phyloP scores from a whole-genome alignment of 2,797 vertebrate genomes.

The Leptodactylus fallax region DNA sequence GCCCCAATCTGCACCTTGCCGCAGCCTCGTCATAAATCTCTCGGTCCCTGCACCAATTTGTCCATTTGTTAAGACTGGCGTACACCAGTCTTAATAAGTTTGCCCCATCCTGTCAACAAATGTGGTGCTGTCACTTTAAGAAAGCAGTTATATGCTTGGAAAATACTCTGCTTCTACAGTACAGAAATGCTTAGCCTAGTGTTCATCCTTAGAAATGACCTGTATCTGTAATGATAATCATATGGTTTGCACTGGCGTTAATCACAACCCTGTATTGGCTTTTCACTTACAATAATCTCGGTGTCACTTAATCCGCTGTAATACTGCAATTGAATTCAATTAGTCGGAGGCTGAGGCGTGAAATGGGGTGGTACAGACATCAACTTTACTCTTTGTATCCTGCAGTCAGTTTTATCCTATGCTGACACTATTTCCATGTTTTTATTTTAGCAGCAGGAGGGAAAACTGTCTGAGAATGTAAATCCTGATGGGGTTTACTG shows the following conservation, averaged over 20 bases:
- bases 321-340: conserved; percentile 52
- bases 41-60: no score
- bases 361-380: conserved; percentile 35
- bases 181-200: conserved; percentile 2
- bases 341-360: conserved; percentile 34
- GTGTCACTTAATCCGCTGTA: conserved; percentile 44
- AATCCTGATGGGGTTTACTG: conserved; percentile 18
- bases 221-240: conserved; percentile 29
- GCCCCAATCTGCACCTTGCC: no score
- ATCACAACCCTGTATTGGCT: conserved; percentile 23
- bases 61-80: no score
- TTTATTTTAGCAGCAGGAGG: conserved; percentile 35
- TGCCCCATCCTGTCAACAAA: no score
- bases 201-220: conserved; percentile 15
- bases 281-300: conserved; percentile 12
- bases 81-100: no score
- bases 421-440: conserved; percentile 31
- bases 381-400: conserved; percentile 10
- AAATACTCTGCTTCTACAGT: neutral
- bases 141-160: no score
- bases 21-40: no score
- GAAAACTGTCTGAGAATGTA: conserved; percentile 13
- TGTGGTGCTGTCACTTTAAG: no score
- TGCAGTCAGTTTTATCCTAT: conserved; percentile 30
- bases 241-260: conserved; percentile 27